Percentiles rank a stretch among this genome's conserved stretches.
Conservation (phyloP, 2,113 vertebrate genomes). For the Microcebus lehilahytsara region DNA sequence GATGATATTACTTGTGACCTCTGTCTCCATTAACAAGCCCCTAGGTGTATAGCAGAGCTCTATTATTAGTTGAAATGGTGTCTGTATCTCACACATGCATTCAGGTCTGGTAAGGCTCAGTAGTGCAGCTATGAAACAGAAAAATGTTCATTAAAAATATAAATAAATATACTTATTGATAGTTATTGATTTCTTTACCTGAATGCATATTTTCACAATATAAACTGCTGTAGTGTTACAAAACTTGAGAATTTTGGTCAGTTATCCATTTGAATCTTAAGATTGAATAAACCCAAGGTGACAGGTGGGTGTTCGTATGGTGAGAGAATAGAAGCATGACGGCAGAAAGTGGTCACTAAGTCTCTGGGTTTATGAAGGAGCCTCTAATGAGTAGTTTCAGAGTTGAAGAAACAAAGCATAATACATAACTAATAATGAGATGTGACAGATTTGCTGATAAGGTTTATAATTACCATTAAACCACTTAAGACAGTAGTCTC, state of each 20-base stretch:
- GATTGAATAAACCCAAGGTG: not conserved
- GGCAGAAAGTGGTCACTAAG: not conserved
- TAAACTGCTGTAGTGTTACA: not conserved
- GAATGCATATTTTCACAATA: not conserved
- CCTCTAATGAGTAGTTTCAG: not conserved
- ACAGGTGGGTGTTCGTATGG: not conserved
- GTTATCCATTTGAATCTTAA: not conserved
- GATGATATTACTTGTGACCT: not conserved
- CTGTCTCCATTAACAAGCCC: not conserved
- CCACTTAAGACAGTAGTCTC: not conserved
- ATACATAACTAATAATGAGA: slow-evolving; percentile 14
- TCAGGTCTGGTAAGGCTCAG: not conserved
- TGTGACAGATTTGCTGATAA: slow-evolving; percentile 22
- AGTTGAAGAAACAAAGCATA: not conserved
- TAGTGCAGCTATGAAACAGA: not conserved
- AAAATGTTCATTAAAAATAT: not conserved
- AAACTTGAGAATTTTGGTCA: not conserved
- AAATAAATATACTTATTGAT: not conserved
- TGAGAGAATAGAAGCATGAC: not conserved
- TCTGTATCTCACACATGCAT: not conserved
- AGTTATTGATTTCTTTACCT: not conserved
- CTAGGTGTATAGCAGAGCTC: not conserved
- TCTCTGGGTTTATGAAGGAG: not conserved
- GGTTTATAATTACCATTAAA: not conserved
- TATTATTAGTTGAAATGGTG: not conserved